Conservation (phyloP, 2,888 invertebrate species). For the Noctuana brunneofusca region DNA sequence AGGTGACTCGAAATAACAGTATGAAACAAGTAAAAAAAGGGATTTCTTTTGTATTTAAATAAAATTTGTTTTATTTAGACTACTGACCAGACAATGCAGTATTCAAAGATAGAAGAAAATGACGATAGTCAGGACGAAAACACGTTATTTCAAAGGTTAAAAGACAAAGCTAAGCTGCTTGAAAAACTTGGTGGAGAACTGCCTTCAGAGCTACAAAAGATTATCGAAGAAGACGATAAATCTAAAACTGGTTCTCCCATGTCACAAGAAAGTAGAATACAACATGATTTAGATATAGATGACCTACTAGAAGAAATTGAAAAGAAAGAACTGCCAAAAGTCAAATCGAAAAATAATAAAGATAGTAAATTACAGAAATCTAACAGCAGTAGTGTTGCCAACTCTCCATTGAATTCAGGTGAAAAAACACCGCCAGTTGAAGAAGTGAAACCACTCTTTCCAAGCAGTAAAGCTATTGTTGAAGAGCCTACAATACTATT, state of each 20-base stretch:
- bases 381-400: slow-evolving; percentile 47
- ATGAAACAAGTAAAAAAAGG: too few species aligned
- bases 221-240: slow-evolving; percentile 65
- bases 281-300: slow-evolving; percentile 57
- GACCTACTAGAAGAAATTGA: slow-evolving; percentile 72
- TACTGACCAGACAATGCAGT: slow-evolving; percentile 38
- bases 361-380: slow-evolving; percentile 40
- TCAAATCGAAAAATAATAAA: slow-evolving; percentile 49
- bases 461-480: slow-evolving; percentile 47
- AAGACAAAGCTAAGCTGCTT: slow-evolving; percentile 77
- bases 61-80: slow-evolving; percentile 39
- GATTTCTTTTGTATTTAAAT: too few species aligned
- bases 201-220: slow-evolving; percentile 73
- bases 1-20: slow-evolving; percentile 40
- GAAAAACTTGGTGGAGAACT: slow-evolving; percentile 81
- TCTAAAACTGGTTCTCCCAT: slow-evolving; percentile 55
- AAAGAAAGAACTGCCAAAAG: slow-evolving; percentile 68
- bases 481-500: slow-evolving; percentile 47
- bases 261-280: slow-evolving; percentile 46
- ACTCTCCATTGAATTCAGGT: slow-evolving; percentile 48
- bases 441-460: slow-evolving; percentile 50
- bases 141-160: slow-evolving; percentile 62
- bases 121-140: slow-evolving; percentile 71
- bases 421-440: slow-evolving; percentile 52
- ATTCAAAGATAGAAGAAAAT: slow-evolving; percentile 45